These are phyloP conservation scores for Tetragnatha versicolor DNA, from an alignment of 1,140 invertebrate genomes.

Conservation along the genomic window DNA sequence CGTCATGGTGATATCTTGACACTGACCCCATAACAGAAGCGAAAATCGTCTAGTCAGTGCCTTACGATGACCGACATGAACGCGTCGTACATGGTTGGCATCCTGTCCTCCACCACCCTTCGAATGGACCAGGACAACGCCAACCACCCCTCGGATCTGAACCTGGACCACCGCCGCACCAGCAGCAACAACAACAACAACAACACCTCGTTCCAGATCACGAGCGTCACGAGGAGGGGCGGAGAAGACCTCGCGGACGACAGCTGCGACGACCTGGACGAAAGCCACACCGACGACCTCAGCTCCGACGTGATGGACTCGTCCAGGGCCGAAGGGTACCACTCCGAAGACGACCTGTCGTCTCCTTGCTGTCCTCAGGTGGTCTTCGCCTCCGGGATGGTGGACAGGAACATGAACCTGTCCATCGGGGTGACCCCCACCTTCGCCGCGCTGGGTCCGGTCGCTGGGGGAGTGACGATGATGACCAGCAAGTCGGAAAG, in stretches of 20 bases:
- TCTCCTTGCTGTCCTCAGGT: constrained; percentile 37
- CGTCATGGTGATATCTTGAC: no score
- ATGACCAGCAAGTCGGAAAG: constrained; percentile 51
- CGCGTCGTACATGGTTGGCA: constrained; percentile 45
- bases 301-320: constrained; percentile 67
- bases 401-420: constrained; percentile 37
- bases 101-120: constrained; percentile 47
- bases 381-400: neutral
- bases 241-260: constrained; percentile 41
- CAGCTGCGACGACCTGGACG: constrained; percentile 46
- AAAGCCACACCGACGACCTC: constrained; percentile 82
- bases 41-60: neutral
- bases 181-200: no score
- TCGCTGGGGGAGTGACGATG: constrained; percentile 45
- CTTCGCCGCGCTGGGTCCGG: constrained; percentile 34
- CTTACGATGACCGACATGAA: constrained; percentile 17
- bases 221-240: constrained; percentile 43
- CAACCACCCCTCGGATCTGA: constrained; percentile 24
- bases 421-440: constrained; percentile 33
- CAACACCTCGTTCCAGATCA: constrained; percentile 53
- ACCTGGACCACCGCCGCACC: constrained; percentile 14
- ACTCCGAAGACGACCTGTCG: constrained; percentile 41
- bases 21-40: no score
- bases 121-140: constrained; percentile 43
- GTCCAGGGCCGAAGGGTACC: constrained; percentile 33